Evolutionary conservation across 2,888 invertebrate genomes (phyloP), one percentile per base, ranked within the genome.

Genomic region (Graphium colonna): DNA sequence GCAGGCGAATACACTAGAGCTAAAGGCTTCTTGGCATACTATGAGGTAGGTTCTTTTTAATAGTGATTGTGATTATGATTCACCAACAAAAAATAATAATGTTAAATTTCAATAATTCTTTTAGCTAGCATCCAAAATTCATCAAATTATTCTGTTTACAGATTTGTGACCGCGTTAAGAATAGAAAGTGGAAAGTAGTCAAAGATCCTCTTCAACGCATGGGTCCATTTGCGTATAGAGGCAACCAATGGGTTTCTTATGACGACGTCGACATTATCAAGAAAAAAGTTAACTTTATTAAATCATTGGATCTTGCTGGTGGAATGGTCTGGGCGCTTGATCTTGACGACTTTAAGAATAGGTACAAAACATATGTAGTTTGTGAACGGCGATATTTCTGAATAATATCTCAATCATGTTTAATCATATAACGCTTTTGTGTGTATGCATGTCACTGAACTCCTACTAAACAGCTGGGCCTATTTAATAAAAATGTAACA

Each of bases 241-340:
- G 94, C 42, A 94, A 94, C 68, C 97, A 97, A 72, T 98, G 97
- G 97, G 96, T 97, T 15, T 95, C 96, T 1, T 98, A 92, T 68
- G 97, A 98, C 72, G 97, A 97, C 70, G 90, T 91, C 7, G 93
- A 93, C 28, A 96, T 94, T 82, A 93, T 97, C 40, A 91, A 92
- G 57, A 91, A 91, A 60, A 97, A 97, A 84, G 94, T 96, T 0
- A 92, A 95, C 65, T 94, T 93, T 67, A 93, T 97, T 31, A 92
- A 95, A 57, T 91, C 93, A 10, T 90, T 95, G 79, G 92, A 94
- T 58, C 90, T 97, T 13, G 97, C 94, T 10, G 97, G 97, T 54
- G 96, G 95, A 13, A 97, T 97, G 96, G 92, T 97, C 40, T 97
- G 97, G 97, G 96, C 97, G 0, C 82, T 97, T 31, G 97, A 97